Conservation (phyloP, 2,797 vertebrate genomes). For the Hapalemur alaotrensis region DNA sequence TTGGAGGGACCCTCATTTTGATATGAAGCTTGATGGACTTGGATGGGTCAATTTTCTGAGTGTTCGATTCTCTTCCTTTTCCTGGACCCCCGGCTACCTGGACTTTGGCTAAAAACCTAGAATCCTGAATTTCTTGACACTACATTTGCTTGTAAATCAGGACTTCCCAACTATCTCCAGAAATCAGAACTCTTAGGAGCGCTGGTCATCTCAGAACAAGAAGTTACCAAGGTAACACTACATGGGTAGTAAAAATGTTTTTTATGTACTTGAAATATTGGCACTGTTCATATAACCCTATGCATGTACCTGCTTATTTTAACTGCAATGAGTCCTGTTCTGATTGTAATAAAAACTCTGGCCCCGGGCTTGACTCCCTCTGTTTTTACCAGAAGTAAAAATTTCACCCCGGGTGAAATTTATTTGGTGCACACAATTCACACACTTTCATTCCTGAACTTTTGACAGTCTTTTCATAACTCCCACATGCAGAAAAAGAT, state of each 20-base stretch:
- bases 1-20: not conserved
- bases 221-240: not conserved
- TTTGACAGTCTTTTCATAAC: not conserved
- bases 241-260: not conserved
- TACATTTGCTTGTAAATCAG: not conserved
- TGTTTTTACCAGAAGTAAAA: conserved; percentile 34
- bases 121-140: not conserved
- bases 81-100: not conserved
- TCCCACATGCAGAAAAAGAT: not conserved
- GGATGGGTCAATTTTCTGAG: not conserved
- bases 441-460: not conserved
- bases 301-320: not conserved
- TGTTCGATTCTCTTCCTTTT: not conserved
- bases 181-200: not conserved
- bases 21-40: not conserved
- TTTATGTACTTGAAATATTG: not conserved
- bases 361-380: not conserved
- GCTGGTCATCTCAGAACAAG: not conserved
- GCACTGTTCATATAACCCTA: not conserved
- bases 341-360: conserved; percentile 30
- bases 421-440: not conserved
- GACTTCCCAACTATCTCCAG: not conserved
- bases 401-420: not conserved
- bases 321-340: not conserved
- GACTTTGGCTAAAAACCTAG: not conserved